These are phyloP conservation scores for Drepanosiphum platanoidis DNA, from an alignment of 2,888 invertebrate species.

Conservation along the genomic window DNA sequence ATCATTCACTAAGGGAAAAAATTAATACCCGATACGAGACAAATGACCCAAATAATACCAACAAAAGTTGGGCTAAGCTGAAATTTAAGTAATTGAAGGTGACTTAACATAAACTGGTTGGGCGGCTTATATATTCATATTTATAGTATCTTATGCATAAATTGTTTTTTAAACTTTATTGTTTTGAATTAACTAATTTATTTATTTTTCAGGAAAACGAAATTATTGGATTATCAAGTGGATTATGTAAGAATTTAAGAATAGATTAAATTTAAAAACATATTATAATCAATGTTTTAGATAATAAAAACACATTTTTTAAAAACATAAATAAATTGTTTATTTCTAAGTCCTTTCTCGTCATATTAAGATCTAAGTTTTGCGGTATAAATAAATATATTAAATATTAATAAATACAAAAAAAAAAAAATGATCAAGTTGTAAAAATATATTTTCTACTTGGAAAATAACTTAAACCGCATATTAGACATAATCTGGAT, in stretches of 20 bases:
- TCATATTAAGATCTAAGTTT: constrained; percentile 53
- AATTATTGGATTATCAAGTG: constrained; percentile 63
- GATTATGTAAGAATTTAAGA: constrained; percentile 47
- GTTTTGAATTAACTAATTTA: neutral
- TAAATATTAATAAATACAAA: no score
- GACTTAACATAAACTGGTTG: no score
- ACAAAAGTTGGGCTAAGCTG: no score
- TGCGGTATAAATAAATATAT: constrained; percentile 50
- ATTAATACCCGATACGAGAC: no score
- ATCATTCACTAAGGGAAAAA: no score
- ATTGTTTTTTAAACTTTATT: neutral
- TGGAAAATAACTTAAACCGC: constrained; percentile 57
- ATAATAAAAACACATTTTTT: constrained; percentile 36
- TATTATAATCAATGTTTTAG: neutral
- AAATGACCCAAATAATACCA: no score
- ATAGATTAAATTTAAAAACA: neutral
- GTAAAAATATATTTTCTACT: constrained; percentile 48
- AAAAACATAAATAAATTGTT: constrained; percentile 56
- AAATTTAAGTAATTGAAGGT: no score
- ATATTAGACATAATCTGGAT: constrained; percentile 26
- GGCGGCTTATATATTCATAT: neutral
- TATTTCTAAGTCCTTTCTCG: constrained; percentile 58
- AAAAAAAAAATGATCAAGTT: constrained; percentile 49
- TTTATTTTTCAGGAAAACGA: constrained; percentile 60
- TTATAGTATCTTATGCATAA: neutral